A percentile compares a stretch with the other conserved stretches of the same genome.
phyloP scores from a whole-genome alignment of 1,140 invertebrate genomes.

The Coboldia fuscipes region DNA sequence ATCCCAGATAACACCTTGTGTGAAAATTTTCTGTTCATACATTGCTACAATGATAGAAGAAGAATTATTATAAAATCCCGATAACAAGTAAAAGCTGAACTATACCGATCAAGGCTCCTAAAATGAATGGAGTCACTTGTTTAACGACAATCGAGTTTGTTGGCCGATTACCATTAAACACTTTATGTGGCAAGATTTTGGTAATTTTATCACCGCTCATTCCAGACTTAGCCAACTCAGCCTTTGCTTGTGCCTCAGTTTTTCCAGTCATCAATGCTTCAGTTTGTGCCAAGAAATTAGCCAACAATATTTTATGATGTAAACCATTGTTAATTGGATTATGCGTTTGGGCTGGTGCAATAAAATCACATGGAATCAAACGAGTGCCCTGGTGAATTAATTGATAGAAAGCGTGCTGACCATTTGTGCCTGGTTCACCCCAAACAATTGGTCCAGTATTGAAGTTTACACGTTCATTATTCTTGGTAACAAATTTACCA shows the following conservation, averaged over 20 bases:
- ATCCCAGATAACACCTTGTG: constrained; percentile 96
- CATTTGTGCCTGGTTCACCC: constrained; percentile 98
- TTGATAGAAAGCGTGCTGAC: constrained; percentile 98
- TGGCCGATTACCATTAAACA: constrained; percentile 92
- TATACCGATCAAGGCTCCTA: constrained; percentile 86
- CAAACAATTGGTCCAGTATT: constrained; percentile 81
- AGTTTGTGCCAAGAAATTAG: constrained; percentile 97
- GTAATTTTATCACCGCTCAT: constrained; percentile 46
- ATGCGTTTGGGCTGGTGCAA: constrained; percentile 80
- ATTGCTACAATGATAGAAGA: constrained; percentile 42
- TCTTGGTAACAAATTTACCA: constrained; percentile 82
- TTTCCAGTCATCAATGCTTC: constrained; percentile 93
- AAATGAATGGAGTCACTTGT: constrained; percentile 79
- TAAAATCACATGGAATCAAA: constrained; percentile 92
- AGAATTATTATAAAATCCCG: constrained; percentile 2
- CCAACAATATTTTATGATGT: constrained; percentile 74
- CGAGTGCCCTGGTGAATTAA: constrained; percentile 61
- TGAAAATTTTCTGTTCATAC: constrained; percentile 99
- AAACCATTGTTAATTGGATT: constrained; percentile 66
- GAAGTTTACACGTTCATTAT: constrained; percentile 54
- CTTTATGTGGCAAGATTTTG: constrained; percentile 83
- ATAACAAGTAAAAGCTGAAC: constrained; percentile 1
- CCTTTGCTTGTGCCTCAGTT: constrained; percentile 46
- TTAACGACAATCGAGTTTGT: constrained; percentile 95
- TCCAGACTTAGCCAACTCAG: constrained; percentile 51